Percentiles rank a stretch among this genome's conserved stretches.
These are phyloP conservation scores for Mustela nigripes DNA, from an alignment of 2,113 vertebrate genomes.

Conservation along the genomic window DNA sequence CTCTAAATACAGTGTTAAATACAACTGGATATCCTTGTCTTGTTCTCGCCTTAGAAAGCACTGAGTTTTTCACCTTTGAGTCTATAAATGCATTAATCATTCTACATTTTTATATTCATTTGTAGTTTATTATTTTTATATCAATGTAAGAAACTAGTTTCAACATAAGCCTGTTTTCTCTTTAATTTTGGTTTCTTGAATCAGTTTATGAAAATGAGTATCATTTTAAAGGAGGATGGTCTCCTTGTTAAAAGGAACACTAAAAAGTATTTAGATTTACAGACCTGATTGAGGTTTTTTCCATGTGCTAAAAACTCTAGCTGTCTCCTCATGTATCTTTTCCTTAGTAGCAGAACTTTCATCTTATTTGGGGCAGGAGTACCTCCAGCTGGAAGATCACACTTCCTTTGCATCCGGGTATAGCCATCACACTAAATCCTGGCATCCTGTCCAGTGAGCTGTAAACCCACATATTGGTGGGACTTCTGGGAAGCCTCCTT, in stretches of 20 bases:
- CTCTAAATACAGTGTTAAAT: neutral
- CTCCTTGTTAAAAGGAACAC: neutral
- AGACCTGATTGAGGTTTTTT: neutral
- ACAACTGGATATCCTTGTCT: neutral
- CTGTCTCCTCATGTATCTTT: neutral
- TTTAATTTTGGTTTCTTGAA: constrained; percentile 9
- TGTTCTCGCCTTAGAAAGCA: neutral
- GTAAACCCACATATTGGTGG: neutral
- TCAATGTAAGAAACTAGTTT: constrained; percentile 6
- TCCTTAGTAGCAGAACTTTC: neutral
- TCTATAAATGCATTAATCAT: neutral
- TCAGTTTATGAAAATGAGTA: neutral
- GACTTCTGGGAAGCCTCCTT: neutral
- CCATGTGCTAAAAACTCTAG: neutral
- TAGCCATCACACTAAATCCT: neutral
- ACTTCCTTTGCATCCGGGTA: neutral
- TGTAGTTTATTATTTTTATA: constrained; percentile 51
- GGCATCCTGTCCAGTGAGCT: neutral
- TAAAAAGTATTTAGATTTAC: constrained; percentile 3
- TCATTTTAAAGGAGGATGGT: neutral
- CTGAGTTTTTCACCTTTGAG: neutral
- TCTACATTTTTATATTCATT: constrained; percentile 21
- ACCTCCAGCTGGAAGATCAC: neutral
- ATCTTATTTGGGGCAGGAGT: neutral
- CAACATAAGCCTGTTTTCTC: neutral